Base-by-base conservation (phyloP, 1,140 invertebrate genomes). In the Zaprionus davidi region DNA sequence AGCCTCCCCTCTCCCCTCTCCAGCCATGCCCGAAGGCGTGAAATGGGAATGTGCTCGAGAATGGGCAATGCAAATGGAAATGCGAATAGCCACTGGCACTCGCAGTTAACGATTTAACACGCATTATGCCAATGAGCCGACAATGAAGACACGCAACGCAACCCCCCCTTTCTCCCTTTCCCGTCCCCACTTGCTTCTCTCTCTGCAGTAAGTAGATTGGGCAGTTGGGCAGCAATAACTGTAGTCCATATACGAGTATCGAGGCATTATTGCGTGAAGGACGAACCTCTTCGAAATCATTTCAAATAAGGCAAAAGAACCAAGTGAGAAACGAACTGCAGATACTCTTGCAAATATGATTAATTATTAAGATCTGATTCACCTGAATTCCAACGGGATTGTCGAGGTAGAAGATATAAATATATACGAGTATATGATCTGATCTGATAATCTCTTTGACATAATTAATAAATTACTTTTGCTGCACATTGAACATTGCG, bases 121-220 rank as follows among this genome's bases (percentile, higher is more conserved):
- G 59, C 70, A 76, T 71, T 71, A 65, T 44, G 56, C 34, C 68
- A 71, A 71, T 76, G 68, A 65, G 55, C 68, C 41, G 71, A 75
- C 68, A 76, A 65, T 58, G 24, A 70, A 56, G 41, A 71, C 55
- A 73, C 17, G 15, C 57, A 26, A 46, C 44, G 24, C 24, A 49
- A 63, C n/a, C 7, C 38, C 7, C 38, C 15, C 15, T n/a, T 15
- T 13, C 15, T 34, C 36, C 2, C 31, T 31, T 11, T 11, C 15
- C n/a, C 41, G 2, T n/a, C n/a, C n/a, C n/a, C 2, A 1, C 12
- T n/a, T 3, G 0, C 38, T 1, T 41, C 15, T 6, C 15, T n/a
- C n/a, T 20, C 41, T 46, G 31, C 20, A 31, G 34, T 20, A 26
- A 57, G 26, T 26, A 31, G 20, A 44, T 11, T 26, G 38, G 55